A percentile compares a stretch with the other conserved stretches of the same genome.
These are phyloP conservation scores for Gallinago media DNA, from an alignment of 2,113 vertebrate genomes.

Conservation along the genomic window DNA sequence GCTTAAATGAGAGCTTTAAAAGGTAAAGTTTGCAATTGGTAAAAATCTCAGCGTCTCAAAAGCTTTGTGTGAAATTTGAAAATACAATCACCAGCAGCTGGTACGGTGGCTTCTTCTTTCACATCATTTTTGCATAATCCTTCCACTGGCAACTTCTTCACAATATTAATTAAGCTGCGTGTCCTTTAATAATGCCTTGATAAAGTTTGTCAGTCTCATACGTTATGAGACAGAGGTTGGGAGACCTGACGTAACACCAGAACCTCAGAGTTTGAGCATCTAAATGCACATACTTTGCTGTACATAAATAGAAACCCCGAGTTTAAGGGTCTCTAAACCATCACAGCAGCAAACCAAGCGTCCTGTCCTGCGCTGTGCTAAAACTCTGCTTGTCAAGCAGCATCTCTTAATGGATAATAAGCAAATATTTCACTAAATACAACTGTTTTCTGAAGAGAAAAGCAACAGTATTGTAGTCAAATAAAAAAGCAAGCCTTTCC, in stretches of 20 bases:
- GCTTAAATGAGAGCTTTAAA: not conserved
- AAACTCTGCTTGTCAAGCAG: too few relatives aligned
- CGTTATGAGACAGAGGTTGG: not conserved
- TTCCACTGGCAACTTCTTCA: not conserved
- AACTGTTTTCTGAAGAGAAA: not conserved
- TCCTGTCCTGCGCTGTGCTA: not conserved
- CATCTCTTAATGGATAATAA: not conserved
- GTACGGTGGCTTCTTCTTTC: not conserved
- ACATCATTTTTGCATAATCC: not conserved
- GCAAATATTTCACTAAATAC: not conserved
- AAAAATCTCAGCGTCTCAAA: not conserved
- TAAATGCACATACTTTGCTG: too few relatives aligned
- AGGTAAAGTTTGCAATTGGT: not conserved
- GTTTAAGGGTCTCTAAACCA: accelerated
- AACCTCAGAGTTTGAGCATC: not conserved
- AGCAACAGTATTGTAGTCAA: not conserved
- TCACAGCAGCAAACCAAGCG: not conserved
- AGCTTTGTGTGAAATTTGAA: not conserved
- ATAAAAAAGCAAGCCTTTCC: not conserved
- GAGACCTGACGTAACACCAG: not conserved
- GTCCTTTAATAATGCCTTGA: not conserved
- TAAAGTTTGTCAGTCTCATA: not conserved
- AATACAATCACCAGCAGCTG: not conserved
- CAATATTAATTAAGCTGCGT: not conserved
- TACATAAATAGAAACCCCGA: not conserved